Evolutionary conservation across 2,888 invertebrate genomes (phyloP), one percentile per base, ranked within the genome.

Genomic region (Stenchaetothrips biformis): DNA sequence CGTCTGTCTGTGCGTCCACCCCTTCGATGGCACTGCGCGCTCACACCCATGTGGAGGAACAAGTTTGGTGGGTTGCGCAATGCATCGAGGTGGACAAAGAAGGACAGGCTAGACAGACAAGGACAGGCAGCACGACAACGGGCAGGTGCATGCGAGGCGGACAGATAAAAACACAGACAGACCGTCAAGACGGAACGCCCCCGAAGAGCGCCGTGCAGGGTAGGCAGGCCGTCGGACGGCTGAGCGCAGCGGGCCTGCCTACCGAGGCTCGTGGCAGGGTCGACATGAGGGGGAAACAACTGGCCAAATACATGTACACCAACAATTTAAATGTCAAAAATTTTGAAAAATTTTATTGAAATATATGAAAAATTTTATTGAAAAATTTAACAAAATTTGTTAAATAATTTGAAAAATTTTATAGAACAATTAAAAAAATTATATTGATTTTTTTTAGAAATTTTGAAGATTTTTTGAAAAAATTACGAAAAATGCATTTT

Each of bases 21-120:
- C 6, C 59, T 59, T 37, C 37, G 37, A 37, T 37, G 37, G 18
- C 37, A 37, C 37, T 37, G 37, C 53, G 16, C 53, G 16, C 9
- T 3, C 53, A 13, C 53, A 53, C 53, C 9, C 53, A 53, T 59
- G 18, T 59, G 16, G 59, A 25, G 25, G 21, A 74, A 74, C 67
- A 74, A 74, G 67, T 74, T 74, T 74, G 67, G 21, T 7, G 8
- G 67, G 67, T 74, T 74, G 67, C 67, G 67, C 67, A 74, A 74
- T 74, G 67, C 7, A 21, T 25, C 25, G 25, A 53, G 53, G 9
- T 4, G 53, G 53, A 53, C 16, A 53, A 13, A 18, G 18, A 53
- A 9, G 53, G 67, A 6, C 67, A 67, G 67, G 67, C 3, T 9
- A 67, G 67, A 67, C 21, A 21, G 21, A 67, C n/a, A 59, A 59